phyloP scores from a whole-genome alignment of 2,888 invertebrate species.

The Oligia fasciuncula region DNA sequence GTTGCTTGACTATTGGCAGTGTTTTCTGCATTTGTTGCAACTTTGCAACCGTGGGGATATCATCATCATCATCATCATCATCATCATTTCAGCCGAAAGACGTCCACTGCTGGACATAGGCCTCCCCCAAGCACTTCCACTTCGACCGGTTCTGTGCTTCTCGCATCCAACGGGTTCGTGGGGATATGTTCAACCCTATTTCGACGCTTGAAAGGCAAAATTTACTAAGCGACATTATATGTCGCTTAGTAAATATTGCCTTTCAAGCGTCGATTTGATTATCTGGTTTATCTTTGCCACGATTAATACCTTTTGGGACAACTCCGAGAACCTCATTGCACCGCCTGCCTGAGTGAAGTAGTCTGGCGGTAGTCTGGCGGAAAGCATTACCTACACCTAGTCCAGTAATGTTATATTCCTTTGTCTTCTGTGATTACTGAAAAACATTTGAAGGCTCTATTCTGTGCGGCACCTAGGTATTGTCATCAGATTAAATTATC shows the following conservation, averaged over 20 bases:
- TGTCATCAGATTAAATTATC: background rate
- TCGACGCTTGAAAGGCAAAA: no score
- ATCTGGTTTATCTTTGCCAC: background rate
- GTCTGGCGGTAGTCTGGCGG: background rate
- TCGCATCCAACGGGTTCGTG: no score
- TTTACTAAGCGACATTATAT: no score
- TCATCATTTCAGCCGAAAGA: no score
- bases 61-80: background rate
- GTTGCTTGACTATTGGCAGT: no score
- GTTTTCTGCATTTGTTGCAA: background rate
- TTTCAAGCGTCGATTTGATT: background rate
- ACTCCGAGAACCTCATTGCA: background rate
- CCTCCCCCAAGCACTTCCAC: no score
- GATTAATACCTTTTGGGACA: background rate
- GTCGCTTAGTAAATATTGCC: no score
- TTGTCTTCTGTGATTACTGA: constrained; percentile 9
- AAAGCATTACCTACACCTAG: no score
- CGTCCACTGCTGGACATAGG: no score
- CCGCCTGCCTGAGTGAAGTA: background rate
- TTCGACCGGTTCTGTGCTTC: no score
- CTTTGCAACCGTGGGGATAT: background rate
- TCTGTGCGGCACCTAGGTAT: background rate
- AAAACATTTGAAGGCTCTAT: constrained; percentile 3
- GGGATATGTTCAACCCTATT: background rate
- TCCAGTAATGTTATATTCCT: background rate